Evolutionary conservation across 2,113 vertebrate genomes (phyloP).

Genomic region (Pristiophorus japonicus): DNA sequence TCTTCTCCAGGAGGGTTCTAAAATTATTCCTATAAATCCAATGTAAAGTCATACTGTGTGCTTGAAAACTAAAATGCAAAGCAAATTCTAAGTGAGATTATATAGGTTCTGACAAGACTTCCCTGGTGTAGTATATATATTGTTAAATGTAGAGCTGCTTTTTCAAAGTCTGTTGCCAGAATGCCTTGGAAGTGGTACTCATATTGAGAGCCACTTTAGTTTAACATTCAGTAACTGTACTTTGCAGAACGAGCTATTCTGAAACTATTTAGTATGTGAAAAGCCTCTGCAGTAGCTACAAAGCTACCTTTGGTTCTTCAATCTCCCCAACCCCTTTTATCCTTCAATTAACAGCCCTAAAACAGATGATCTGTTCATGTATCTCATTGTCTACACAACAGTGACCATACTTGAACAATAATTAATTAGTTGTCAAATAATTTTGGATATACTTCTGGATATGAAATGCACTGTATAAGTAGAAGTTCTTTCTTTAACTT

Average conservation of each 20-base stretch:
- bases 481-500: not conserved
- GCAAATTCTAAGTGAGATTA: not conserved
- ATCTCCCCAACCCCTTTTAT: not conserved
- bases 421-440: not conserved
- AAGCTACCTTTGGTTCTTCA: not conserved
- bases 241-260: not conserved
- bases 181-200: not conserved
- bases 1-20: not conserved
- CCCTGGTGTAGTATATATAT: not conserved
- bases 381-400: not conserved
- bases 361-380: not conserved
- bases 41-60: not conserved
- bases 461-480: not conserved
- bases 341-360: not conserved
- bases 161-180: not conserved
- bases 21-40: too few relatives aligned
- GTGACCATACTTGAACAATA: not conserved
- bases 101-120: not conserved
- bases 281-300: not conserved
- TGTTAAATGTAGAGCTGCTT: not conserved
- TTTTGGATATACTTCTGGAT: not conserved
- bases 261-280: not conserved
- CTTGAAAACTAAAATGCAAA: conserved; percentile 6
- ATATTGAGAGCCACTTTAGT: not conserved
- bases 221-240: not conserved